A percentile compares a stretch with the other conserved stretches of the same genome.
Evolutionary conservation across 2,888 invertebrate species (phyloP).

Genomic region (Ceraclea dissimilis): DNA sequence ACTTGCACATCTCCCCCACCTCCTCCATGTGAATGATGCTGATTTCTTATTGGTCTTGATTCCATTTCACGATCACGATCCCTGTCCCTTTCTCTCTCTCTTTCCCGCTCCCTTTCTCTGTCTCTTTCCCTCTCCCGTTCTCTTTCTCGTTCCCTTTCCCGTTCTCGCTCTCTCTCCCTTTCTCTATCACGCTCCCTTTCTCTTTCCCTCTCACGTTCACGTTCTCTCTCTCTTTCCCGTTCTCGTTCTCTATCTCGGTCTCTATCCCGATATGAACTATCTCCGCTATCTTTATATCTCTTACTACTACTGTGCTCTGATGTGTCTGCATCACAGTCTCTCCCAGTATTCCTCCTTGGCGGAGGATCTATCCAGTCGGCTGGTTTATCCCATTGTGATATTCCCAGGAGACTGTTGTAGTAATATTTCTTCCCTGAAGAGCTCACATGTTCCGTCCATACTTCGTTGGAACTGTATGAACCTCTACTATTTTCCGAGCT

Average conservation of each 20-base stretch:
- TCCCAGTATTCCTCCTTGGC: conserved; percentile 4
- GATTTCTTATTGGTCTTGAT: conserved; percentile 8
- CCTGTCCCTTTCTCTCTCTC: neutral
- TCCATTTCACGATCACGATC: conserved; percentile 4
- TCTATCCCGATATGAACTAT: conserved; percentile 18
- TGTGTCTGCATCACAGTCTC: conserved; percentile 14
- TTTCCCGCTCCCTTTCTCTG: neutral
- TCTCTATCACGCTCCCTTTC: neutral
- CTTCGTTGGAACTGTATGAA: conserved; percentile 20
- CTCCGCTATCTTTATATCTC: conserved; percentile 18
- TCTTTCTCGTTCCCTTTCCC: neutral
- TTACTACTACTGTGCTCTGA: conserved; percentile 10
- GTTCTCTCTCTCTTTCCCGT: neutral
- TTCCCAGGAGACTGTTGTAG: conserved; percentile 23
- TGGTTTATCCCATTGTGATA: conserved; percentile 25
- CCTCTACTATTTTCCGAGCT: conserved; percentile 17
- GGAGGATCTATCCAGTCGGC: conserved; percentile 22
- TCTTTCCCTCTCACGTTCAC: neutral
- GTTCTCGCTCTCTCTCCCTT: neutral
- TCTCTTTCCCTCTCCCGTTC: neutral
- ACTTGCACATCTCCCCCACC: conserved; percentile 19
- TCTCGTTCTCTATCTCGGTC: conserved; percentile 8
- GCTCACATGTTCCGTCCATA: conserved; percentile 25
- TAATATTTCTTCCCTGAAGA: conserved; percentile 25
- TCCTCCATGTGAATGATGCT: conserved; percentile 13